Conservation (phyloP, 2,113 vertebrate genomes). For the Heterochromis multidens region DNA sequence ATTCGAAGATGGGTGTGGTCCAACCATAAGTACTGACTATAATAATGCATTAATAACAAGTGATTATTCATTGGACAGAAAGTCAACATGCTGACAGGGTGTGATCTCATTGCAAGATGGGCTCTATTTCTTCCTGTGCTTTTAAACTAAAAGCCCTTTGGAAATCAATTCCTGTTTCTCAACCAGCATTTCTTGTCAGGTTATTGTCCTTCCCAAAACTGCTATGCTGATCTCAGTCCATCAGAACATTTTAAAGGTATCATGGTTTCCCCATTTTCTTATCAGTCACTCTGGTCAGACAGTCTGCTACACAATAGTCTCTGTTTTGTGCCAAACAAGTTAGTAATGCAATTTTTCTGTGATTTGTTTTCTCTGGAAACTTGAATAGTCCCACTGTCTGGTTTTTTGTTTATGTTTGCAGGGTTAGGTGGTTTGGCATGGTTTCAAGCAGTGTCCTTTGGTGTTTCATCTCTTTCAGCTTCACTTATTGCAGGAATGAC, state of each 20-base stretch:
- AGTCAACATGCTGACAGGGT: not conserved
- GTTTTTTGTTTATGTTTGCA: not conserved
- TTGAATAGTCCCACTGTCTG: not conserved
- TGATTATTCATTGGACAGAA: not conserved
- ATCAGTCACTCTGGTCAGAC: not conserved
- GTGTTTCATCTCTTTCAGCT: not conserved
- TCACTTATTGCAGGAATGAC: not conserved
- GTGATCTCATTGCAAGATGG: not conserved
- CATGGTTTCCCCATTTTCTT: not conserved
- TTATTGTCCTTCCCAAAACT: not conserved
- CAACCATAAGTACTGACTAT: not conserved
- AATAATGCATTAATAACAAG: not conserved
- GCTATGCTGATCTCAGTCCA: not conserved
- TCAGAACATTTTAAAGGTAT: not conserved
- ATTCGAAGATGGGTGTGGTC: not conserved
- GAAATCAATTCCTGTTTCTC: not conserved
- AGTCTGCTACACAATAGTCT: not conserved
- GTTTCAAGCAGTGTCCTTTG: not conserved
- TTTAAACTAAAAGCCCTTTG: not conserved
- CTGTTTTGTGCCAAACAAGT: not conserved
- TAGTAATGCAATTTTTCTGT: not conserved
- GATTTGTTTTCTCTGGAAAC: not conserved
- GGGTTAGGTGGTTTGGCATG: not conserved
- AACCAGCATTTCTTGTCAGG: not conserved
- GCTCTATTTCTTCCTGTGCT: not conserved